Evolutionary conservation across 2,113 vertebrate species (phyloP).

Genomic region (Hydrolagus affinis): DNA sequence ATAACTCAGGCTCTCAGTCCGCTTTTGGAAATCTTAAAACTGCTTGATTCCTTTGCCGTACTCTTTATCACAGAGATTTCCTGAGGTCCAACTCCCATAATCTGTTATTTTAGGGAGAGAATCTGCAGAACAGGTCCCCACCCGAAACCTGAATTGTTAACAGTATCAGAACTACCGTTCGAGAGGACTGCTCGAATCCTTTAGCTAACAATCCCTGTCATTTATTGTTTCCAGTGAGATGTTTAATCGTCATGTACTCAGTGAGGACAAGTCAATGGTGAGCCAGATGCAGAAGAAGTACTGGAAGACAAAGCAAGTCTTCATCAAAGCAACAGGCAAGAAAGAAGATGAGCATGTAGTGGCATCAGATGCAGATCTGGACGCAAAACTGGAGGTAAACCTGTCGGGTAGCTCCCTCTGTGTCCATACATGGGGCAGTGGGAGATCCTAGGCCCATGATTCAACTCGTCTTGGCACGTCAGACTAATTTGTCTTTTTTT

Average conservation of each 20-base stretch:
- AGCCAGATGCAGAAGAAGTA: constrained; percentile 74
- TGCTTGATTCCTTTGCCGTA: background rate
- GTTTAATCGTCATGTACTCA: constrained; percentile 48
- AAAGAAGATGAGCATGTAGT: constrained; percentile 71
- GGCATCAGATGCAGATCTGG: constrained; percentile 68
- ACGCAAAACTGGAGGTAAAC: constrained; percentile 66
- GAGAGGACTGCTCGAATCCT: background rate
- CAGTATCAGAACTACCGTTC: background rate
- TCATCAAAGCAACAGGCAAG: constrained; percentile 76
- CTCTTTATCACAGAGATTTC: background rate
- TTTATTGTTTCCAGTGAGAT: constrained; percentile 56
- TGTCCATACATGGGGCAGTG: too few species aligned
- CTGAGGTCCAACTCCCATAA: background rate
- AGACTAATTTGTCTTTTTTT: too few species aligned
- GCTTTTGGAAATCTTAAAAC: too few species aligned
- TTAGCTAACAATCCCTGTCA: background rate
- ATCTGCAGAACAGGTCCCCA: background rate
- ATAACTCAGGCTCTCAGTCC: too few species aligned
- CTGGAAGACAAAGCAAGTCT: constrained; percentile 70
- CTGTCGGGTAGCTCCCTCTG: too few species aligned
- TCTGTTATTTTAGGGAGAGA: background rate
- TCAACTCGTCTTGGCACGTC: too few species aligned
- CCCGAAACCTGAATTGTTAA: background rate
- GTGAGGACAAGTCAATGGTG: constrained; percentile 61
- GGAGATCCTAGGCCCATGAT: too few species aligned